A percentile compares a stretch with the other conserved stretches of the same genome.
Conservation (phyloP, 2,797 vertebrate species). For the Florisuga fusca region DNA sequence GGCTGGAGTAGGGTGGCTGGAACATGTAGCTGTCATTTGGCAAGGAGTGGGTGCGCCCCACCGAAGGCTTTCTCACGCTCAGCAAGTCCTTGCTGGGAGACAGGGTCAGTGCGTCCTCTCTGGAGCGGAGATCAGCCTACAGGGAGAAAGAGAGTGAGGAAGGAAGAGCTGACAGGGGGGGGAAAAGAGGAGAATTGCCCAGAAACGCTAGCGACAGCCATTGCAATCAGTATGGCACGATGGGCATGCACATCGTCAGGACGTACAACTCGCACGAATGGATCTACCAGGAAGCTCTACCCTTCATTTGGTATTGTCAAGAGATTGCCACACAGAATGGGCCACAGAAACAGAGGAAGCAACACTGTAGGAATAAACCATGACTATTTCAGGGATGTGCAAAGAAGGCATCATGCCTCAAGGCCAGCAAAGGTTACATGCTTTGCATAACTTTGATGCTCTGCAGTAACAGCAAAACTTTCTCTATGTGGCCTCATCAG, state of each 20-base stretch:
- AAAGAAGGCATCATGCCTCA: slow-evolving; percentile 77
- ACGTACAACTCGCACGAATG: slow-evolving; percentile 55
- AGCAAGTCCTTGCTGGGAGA: slow-evolving; percentile 83
- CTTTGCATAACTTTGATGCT: slow-evolving; percentile 44
- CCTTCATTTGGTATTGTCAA: not conserved
- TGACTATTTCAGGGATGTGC: slow-evolving; percentile 72
- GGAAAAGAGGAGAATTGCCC: not conserved
- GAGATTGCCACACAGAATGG: slow-evolving; percentile 44
- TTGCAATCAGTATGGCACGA: slow-evolving; percentile 53
- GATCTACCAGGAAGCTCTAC: slow-evolving; percentile 52
- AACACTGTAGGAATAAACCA: slow-evolving; percentile 55
- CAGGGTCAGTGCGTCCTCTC: not conserved
- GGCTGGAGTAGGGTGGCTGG: slow-evolving; percentile 65
- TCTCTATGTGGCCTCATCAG: not conserved
- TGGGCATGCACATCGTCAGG: slow-evolving; percentile 69
- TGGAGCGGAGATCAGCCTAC: slow-evolving; percentile 68
- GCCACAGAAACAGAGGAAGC: slow-evolving; percentile 60
- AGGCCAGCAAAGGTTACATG: slow-evolving; percentile 57
- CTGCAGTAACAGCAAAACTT: not conserved
- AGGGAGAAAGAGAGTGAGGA: slow-evolving; percentile 13
- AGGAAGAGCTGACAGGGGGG: not conserved
- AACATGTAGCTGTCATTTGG: slow-evolving; percentile 99
- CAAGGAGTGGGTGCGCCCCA: slow-evolving; percentile 94
- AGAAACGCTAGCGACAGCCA: slow-evolving; percentile 58
- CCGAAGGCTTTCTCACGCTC: slow-evolving; percentile 88